Evolutionary conservation across 1,140 invertebrate species (phyloP).

Genomic region (Paralvinella palmiformis): DNA sequence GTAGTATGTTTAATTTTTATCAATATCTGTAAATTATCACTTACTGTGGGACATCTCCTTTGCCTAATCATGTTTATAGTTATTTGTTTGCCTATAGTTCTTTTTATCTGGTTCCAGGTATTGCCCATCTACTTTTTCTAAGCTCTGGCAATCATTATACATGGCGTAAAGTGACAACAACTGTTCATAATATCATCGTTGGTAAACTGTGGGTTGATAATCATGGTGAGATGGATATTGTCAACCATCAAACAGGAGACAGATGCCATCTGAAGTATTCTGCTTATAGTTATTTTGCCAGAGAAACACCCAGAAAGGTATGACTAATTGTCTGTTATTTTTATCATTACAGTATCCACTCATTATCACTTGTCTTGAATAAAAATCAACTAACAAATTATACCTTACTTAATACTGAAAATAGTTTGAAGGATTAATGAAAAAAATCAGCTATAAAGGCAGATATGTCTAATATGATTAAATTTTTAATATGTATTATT

Average conservation of each 20-base stretch:
- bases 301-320: slow-evolving; percentile 86
- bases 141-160: slow-evolving; percentile 79
- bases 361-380: no score
- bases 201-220: slow-evolving; percentile 99
- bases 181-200: slow-evolving; percentile 98
- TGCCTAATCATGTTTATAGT: slow-evolving; percentile 21
- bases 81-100: slow-evolving; percentile 81
- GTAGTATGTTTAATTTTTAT: no score
- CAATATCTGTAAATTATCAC: no score
- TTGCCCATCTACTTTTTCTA: slow-evolving; percentile 46
- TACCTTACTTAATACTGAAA: no score
- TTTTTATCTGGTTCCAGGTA: slow-evolving; percentile 31
- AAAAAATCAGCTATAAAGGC: no score
- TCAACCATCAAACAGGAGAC: slow-evolving; percentile 75
- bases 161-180: slow-evolving; percentile 97
- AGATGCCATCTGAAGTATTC: slow-evolving; percentile 88
- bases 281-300: slow-evolving; percentile 96
- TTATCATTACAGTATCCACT: no score
- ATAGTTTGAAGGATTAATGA: no score
- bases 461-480: no score
- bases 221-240: slow-evolving; percentile 97
- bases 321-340: slow-evolving; percentile 32
- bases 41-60: no score
- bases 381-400: no score
- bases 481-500: no score